Evolutionary conservation across 2,888 invertebrate species (phyloP), one percentile per base, ranked within the genome.

Genomic region (Rhodophaea formosa): DNA sequence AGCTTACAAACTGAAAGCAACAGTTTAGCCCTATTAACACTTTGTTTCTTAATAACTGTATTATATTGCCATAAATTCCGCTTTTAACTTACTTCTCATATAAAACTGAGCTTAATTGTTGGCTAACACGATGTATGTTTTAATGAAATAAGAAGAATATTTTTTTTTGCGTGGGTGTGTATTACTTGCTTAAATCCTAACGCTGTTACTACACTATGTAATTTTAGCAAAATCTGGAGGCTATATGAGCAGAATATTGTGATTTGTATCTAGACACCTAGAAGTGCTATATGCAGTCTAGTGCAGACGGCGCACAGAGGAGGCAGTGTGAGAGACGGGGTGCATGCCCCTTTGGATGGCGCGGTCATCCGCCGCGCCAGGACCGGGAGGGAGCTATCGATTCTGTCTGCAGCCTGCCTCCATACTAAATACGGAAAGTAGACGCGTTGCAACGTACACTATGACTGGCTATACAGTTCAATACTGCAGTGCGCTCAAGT

Each of bases 331-430:
- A 64, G 59, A 73, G 66, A 69, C 67, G 70, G 75, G 80, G 82
- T 81, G 77, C 78, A 77, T 77, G 74, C 73, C 77, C 77, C 74
- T 72, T 64, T 75, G 65, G 73, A 70, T 69, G 72, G 71, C 71
- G 76, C 80, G 78, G 77, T 77, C 77, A 78, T 69, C 71, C 76
- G 72, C 72, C 72, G 72, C 66, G 67, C 62, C 61, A 64, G 62
- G 63, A 68, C 66, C 68, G 77, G 72, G 75, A 74, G 77, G 75
- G 74, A 72, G 69, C 67, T 88, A 90, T 90, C 77, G 89, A 89
- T 90, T 87, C 74, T 79, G 89, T 89, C 89, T 89, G 84, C 79
- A 70, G 69, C 67, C 77, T 70, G 69, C 69, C 76, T 79, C 74
- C 75, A 71, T 73, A 81, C 80, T 81, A 80, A 80, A 81, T 83